Percentiles rank a stretch among this genome's conserved stretches.
These are phyloP conservation scores for Pseudococcus longispinus DNA, from an alignment of 2,888 invertebrate genomes.

Conservation along the genomic window DNA sequence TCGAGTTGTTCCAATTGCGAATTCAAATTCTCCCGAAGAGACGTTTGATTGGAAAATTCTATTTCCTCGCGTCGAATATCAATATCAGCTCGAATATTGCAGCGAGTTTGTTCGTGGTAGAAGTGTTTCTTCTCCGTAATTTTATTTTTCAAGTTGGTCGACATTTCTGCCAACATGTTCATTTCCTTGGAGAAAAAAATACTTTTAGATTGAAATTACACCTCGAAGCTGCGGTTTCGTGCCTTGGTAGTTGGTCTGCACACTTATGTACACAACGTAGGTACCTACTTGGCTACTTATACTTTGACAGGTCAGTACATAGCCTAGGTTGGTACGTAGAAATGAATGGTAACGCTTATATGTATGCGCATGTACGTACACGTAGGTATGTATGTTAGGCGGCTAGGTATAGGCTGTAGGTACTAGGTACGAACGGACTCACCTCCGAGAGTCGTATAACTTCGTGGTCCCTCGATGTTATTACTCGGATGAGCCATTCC, in stretches of 20 bases:
- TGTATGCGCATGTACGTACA: too few relatives aligned
- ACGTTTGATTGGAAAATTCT: neutral
- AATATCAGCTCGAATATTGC: constrained; percentile 32
- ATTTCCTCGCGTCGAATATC: neutral
- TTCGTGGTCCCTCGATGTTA: neutral
- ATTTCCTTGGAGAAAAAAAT: neutral
- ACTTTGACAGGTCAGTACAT: too few relatives aligned
- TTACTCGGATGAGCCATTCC: neutral
- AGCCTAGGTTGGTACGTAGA: too few relatives aligned
- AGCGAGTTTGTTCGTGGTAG: constrained; percentile 35
- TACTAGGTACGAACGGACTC: neutral
- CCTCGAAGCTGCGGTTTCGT: too few relatives aligned
- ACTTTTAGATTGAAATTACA: neutral
- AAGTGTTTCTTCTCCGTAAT: constrained; percentile 10
- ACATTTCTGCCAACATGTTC: neutral
- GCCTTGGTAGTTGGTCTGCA: too few relatives aligned
- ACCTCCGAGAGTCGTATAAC: neutral
- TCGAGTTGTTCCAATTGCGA: neutral
- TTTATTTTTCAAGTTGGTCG: neutral
- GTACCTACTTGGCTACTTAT: neutral
- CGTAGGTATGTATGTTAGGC: too few relatives aligned
- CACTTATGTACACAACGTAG: too few relatives aligned
- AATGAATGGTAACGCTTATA: too few relatives aligned
- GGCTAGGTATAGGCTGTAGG: too few relatives aligned
- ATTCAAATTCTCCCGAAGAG: neutral